Base-by-base conservation (phyloP, 2,888 invertebrate genomes). In the Dendrolimus pini region DNA sequence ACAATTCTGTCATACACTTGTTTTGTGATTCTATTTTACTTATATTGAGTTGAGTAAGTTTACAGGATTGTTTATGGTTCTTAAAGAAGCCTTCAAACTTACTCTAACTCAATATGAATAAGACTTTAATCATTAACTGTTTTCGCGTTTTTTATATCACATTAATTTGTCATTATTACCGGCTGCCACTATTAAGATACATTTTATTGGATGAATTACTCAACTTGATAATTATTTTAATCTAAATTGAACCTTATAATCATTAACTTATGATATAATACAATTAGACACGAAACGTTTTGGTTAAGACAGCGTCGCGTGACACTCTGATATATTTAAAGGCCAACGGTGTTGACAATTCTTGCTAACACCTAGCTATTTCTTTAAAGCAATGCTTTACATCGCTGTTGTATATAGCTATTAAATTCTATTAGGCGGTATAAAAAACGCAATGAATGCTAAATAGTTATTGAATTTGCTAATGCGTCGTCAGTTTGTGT, bases 381-480 rank as follows among this genome's bases (percentile, higher is more conserved):
- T 60, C 62, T 63, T 62, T 12, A 47, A 30, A 3, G 30, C 30
- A 65, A 61, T 62, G 60, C 67, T 65, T 61, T 75, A 68, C 77
- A 80, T 69, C 65, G 77, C 75, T 58, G 72, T 9, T 9, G 61
- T 58, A 62, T 57, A 65, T 72, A 72, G 71, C 68, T 67, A 55
- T 57, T 55, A 57, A 56, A 62, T 69, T 66, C 55, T 14, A 9
- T 30, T 53, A 73, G 71, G 73, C 74, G 69, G 63, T 70, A 53
- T 47, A 58, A 60, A 30, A 55, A 60, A 58, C 56, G 63, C 72
- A 60, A 64, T 75, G 72, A 62, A 65, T 30, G 30, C 6, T 30
- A 30, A 30, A 30, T 30, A 30, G 30, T 30, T 1, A 30, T 30
- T 30, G 30, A 30, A 30, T 30, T 30, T 3, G 30, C 30, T 6